phyloP scores from a whole-genome alignment of 2,797 vertebrate species.

The Argentina silus region DNA sequence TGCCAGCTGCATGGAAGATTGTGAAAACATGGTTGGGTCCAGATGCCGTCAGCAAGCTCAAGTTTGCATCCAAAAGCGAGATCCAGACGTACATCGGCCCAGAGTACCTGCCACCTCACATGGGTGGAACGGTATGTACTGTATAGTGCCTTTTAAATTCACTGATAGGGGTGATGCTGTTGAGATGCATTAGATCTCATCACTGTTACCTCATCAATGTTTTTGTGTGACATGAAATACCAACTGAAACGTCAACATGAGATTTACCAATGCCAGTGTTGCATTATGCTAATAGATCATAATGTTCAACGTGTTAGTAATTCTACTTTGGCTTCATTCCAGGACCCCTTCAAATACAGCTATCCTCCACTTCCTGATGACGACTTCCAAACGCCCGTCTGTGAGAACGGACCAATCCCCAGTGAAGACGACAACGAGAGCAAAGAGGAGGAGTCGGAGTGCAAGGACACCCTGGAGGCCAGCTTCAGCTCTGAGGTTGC shows the following conservation, averaged over 20 bases:
- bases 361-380: conserved; percentile 97
- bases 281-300: not conserved
- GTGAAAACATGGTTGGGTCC: conserved; percentile 95
- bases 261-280: not conserved
- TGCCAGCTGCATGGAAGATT: conserved; percentile 94
- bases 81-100: conserved; percentile 84
- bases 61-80: conserved; percentile 87
- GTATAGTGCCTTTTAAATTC: not conserved
- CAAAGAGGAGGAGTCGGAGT: conserved; percentile 85
- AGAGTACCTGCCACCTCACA: conserved; percentile 90
- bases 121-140: conserved; percentile 93
- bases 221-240: not conserved
- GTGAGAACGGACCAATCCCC: conserved; percentile 91
- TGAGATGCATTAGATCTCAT: too few relatives aligned
- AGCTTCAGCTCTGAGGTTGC: conserved; percentile 82
- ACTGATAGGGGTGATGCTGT: not conserved
- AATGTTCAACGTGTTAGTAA: conserved; percentile 11
- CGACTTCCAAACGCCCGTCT: conserved; percentile 93
- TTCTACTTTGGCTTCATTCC: conserved; percentile 32
- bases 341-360: conserved; percentile 96
- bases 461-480: conserved; percentile 84
- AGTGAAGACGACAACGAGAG: conserved; percentile 92
- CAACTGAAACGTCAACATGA: not conserved
- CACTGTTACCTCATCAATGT: not conserved
- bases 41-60: conserved; percentile 91